Evolutionary conservation across 1,140 invertebrate genomes (phyloP).

Genomic region (Coboldia fuscipes): DNA sequence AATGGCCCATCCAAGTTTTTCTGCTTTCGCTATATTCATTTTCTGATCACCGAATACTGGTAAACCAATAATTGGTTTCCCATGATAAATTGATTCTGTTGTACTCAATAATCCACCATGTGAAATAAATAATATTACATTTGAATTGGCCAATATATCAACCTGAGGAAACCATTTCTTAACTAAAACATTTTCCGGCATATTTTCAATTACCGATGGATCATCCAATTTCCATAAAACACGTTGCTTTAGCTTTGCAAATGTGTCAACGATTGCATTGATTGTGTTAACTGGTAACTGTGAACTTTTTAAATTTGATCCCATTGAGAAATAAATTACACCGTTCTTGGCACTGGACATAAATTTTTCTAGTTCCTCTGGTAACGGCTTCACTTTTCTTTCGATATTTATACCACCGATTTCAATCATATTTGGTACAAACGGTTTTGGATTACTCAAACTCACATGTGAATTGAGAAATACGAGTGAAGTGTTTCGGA

Average conservation of each 20-base stretch:
- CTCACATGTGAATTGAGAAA: conserved; percentile 19
- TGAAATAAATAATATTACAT: conserved; percentile 27
- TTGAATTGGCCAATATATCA: conserved; percentile 27
- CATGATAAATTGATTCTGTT: conserved; percentile 28
- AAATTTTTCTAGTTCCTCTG: conserved; percentile 29
- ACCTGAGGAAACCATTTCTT: conserved; percentile 43
- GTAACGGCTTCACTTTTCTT: not conserved
- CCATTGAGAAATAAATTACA: conserved; percentile 45
- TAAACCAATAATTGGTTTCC: conserved; percentile 27
- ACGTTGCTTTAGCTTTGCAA: conserved; percentile 26
- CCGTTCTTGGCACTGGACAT: conserved; percentile 32
- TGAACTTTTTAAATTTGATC: conserved; percentile 33
- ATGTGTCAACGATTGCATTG: conserved; percentile 23
- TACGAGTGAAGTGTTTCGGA: conserved; percentile 13
- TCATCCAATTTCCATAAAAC: conserved; percentile 34
- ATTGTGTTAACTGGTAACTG: conserved; percentile 24
- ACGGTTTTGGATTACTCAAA: conserved; percentile 13
- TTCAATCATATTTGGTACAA: conserved; percentile 14
- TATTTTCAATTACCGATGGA: conserved; percentile 23
- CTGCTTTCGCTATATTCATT: conserved; percentile 21
- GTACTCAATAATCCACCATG: conserved; percentile 32
- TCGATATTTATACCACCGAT: conserved; percentile 1
- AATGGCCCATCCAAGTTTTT: conserved; percentile 15
- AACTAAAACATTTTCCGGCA: conserved; percentile 37
- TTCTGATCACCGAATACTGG: conserved; percentile 31